These are phyloP conservation scores for Caenorhabditis sp. DNA, from an alignment of 2,888 invertebrate genomes.

Conservation along the genomic window DNA sequence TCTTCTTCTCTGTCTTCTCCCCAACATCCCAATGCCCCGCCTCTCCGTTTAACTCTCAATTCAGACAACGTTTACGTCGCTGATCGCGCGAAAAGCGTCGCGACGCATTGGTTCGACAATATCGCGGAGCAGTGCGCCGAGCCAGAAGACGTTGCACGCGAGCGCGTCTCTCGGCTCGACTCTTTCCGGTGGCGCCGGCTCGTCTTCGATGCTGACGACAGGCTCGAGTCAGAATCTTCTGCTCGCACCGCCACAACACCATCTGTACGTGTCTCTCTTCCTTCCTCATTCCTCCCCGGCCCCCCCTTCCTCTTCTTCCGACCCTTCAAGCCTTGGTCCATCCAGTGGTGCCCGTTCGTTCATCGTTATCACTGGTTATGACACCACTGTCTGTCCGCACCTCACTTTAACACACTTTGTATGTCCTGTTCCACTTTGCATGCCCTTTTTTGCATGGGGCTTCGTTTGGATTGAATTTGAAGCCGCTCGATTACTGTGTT, in stretches of 20 bases:
- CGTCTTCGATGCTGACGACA: conserved; percentile 36
- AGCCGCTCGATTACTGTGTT: too few species aligned
- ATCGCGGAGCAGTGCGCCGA: conserved; percentile 44
- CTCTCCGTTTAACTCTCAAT: conserved; percentile 41
- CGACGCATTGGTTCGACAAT: conserved; percentile 63
- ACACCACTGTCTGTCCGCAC: too few species aligned
- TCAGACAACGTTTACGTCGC: conserved; percentile 74
- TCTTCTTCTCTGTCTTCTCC: not conserved
- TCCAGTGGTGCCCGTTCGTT: too few species aligned
- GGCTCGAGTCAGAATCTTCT: conserved; percentile 48
- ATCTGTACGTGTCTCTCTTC: conserved; percentile 44
- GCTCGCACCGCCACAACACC: conserved; percentile 55
- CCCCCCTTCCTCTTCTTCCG: not conserved
- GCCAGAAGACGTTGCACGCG: conserved; percentile 49
- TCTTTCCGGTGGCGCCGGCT: conserved; percentile 37
- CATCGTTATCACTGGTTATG: too few species aligned
- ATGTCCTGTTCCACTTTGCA: too few species aligned
- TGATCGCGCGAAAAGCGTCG: conserved; percentile 76
- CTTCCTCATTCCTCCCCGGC: too few species aligned
- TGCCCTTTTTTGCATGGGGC: too few species aligned
- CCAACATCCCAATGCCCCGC: not conserved
- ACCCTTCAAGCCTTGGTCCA: too few species aligned
- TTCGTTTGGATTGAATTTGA: conserved; percentile 18
- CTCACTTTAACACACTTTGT: too few species aligned
- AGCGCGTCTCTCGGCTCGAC: conserved; percentile 50